Evolutionary conservation across 1,140 invertebrate genomes (phyloP).

Genomic region (Frieseomelitta varia): DNA sequence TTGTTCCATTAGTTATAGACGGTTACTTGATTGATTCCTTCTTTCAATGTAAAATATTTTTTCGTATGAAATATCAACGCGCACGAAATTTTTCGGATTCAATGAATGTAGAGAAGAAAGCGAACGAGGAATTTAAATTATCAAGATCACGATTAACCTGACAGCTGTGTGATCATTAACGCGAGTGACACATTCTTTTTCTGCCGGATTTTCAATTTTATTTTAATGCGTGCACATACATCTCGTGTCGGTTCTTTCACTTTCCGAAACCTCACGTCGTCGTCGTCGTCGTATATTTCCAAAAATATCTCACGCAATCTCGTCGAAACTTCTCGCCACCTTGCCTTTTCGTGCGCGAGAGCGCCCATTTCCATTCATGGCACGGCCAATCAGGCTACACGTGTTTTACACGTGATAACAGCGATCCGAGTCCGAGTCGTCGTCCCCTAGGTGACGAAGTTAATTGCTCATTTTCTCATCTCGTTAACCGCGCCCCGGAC

Average conservation of each 20-base stretch:
- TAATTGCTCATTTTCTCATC: constrained; percentile 76
- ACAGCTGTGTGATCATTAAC: background rate
- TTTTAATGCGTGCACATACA: background rate
- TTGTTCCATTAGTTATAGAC: no score
- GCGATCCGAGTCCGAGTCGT: constrained; percentile 51
- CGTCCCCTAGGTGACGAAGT: constrained; percentile 73
- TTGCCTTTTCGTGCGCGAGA: background rate
- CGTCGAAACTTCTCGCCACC: constrained; percentile 31
- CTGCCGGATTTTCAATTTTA: background rate
- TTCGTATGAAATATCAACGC: no score
- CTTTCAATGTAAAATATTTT: no score
- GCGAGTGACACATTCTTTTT: background rate
- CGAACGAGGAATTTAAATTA: no score
- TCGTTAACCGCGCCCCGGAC: constrained; percentile 68
- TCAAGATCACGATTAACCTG: no score
- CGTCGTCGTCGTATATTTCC: background rate
- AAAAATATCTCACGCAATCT: constrained; percentile 12
- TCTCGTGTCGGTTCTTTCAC: background rate
- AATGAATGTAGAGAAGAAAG: no score
- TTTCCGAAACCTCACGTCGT: background rate
- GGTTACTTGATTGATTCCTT: no score
- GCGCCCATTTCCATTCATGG: constrained; percentile 21
- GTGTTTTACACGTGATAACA: constrained; percentile 65
- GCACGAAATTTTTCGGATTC: no score
- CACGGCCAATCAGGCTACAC: constrained; percentile 41